Conservation (phyloP, 2,797 vertebrate genomes). For the Cyclopterus lumpus region DNA sequence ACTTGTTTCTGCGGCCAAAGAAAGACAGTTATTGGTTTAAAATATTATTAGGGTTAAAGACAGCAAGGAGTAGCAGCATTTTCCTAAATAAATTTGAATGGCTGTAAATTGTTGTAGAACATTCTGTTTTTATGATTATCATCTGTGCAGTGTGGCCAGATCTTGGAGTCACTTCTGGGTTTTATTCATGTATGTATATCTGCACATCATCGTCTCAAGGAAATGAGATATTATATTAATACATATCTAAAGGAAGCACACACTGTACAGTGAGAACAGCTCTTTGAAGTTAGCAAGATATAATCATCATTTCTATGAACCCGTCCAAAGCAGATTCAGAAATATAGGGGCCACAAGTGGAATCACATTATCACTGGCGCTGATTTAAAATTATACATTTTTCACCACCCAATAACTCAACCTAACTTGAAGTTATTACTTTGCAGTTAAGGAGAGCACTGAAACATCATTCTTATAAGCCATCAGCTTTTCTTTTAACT, state of each 20-base stretch:
- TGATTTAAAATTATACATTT: background rate
- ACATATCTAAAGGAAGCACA: background rate
- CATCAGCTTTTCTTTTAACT: background rate
- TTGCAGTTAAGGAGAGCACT: conserved; percentile 8
- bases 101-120: background rate
- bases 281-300: conserved; percentile 1
- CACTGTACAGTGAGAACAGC: background rate
- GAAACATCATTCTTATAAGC: background rate
- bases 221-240: background rate
- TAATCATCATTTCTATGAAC: background rate
- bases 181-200: background rate
- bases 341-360: background rate
- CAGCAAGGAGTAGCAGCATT: background rate
- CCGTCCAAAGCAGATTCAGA: background rate
- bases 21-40: background rate
- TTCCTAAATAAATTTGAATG: background rate
- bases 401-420: background rate
- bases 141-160: background rate
- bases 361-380: too few species aligned
- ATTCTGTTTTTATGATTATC: background rate
- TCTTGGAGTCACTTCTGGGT: background rate
- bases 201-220: background rate
- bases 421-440: background rate
- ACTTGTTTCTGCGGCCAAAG: background rate
- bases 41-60: background rate